Evolutionary conservation across 1,140 invertebrate genomes (phyloP), one percentile per base, ranked within the genome.

Genomic region (Drosophila lacteicornis): DNA sequence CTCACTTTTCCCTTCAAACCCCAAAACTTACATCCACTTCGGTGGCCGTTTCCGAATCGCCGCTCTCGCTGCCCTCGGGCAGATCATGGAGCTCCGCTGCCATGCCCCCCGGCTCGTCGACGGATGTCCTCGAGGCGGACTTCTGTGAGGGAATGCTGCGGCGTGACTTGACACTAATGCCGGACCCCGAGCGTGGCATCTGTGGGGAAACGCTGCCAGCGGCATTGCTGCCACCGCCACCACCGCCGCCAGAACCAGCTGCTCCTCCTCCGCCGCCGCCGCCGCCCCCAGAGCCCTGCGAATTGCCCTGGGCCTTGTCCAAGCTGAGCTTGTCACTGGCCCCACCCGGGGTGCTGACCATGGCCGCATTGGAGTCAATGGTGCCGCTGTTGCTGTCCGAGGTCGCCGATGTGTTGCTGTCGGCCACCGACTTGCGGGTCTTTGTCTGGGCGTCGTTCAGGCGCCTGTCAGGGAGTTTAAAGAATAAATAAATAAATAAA

Each of bases 31-130:
- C 94, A 79, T 96, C 96, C 2, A 96, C 96, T 92, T 97, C 96
- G 15, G 95, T 96, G 9, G 95, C 95, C 3, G 95, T 96, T 80
- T 95, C 95, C 1, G 94, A 94, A 70, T 96, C 95, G 1, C 95
- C 95, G 75, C 94, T 95, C 68, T 95, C 95, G 13, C 94, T 93
- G 67, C 94, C 95, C 38, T 95, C 95, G 7, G 93, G 93, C 6
- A 95, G 93, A 74, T 95, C 95, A 47, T 94, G 94, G 9, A 94
- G 67, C 79, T 93, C 92, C 7, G 92, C 91, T 6, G 92, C 79
- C 80, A 93, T 86, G 19, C 92, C 91, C 17, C 93, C 94, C 15
- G 92, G 93, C 40, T 95, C 95, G 19, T 94, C 94, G 83, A 92
- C 96, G 95, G 92, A 96, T 94, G 40, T 95, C 93, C 79, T 75